Evolutionary conservation across 2,113 vertebrate species (phyloP), one percentile per base, ranked within the genome.

Genomic region (Lampris megalopsis): DNA sequence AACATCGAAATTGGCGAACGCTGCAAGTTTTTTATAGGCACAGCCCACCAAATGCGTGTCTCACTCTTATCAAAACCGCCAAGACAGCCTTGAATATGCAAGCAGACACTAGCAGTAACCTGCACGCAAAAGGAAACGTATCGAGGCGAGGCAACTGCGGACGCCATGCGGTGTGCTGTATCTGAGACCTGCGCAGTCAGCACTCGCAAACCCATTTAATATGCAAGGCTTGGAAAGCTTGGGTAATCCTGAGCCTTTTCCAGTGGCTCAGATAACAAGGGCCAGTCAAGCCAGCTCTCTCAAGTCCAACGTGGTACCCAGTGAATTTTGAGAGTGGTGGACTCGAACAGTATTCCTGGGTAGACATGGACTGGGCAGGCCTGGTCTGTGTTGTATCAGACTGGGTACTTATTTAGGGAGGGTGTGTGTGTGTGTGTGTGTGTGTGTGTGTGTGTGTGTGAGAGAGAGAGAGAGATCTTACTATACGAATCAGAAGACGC

Each of bases 101-200:
- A 78, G 56, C 81, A 6, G 35, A 24, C 43, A 79, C 78, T 81
- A 50, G 79, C n/a, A 35, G 79, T 6, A 72, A 68, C 77, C 68
- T 61, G 5, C 67, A 80, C 54, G 67, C 63, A 6, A 73, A 68
- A 36, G 72, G 10, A 61, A 84, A 73, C 60, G 40, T 13, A 8
- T 57, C 73, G 38, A 49, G 57, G 40, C 7, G 57, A 85, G 71
- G 45, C 73, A n/a, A 79, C 83, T 75, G 58, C 81, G 67, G 52
- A 4, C 63, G 56, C 84, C 69, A 76, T 84, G 78, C 1, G 59
- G 67, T 24, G 85, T 90, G 89, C 88, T 89, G 89, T 87, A 83
- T 72, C 66, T 13, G 58, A 75, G 11, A 63, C 9, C 86, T 90
- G 86, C 86, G 88, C 83, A 90, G 86, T 81, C 85, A 60, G 75